These are phyloP conservation scores for Heterodera carotae DNA, from an alignment of 1,140 invertebrate species.

Conservation along the genomic window DNA sequence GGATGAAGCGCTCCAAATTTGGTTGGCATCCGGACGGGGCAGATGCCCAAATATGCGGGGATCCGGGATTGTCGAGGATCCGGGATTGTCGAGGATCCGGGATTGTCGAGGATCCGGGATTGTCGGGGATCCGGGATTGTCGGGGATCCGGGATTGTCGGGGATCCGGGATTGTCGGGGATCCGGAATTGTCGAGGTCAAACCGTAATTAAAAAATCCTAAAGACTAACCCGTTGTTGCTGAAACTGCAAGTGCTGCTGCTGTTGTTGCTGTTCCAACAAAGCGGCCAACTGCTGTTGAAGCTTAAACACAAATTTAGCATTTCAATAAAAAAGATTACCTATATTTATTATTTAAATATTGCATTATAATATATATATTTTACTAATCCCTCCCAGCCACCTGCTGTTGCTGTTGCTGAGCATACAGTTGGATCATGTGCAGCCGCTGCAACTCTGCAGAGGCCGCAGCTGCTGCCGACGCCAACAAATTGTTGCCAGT, in stretches of 20 bases:
- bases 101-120: too few relatives aligned
- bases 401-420: constrained; percentile 23
- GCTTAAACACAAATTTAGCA: neutral
- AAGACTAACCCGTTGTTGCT: neutral
- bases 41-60: too few relatives aligned
- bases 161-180: too few relatives aligned
- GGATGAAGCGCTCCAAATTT: too few relatives aligned
- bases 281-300: constrained; percentile 5
- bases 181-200: too few relatives aligned
- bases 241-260: neutral
- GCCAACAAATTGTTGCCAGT: constrained; percentile 5
- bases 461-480: constrained; percentile 15
- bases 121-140: too few relatives aligned
- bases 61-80: too few relatives aligned
- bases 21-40: too few relatives aligned
- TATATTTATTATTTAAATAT: neutral
- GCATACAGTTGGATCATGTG: constrained; percentile 27
- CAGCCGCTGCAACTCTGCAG: constrained; percentile 24
- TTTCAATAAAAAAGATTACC: neutral
- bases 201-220: too few relatives aligned
- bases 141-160: too few relatives aligned
- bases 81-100: too few relatives aligned
- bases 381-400: neutral
- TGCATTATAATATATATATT: neutral
- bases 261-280: constrained; percentile 5